Percentiles rank a stretch among this genome's conserved stretches.
phyloP scores from a whole-genome alignment of 2,797 vertebrate genomes.

The Luscinia megarhynchos region DNA sequence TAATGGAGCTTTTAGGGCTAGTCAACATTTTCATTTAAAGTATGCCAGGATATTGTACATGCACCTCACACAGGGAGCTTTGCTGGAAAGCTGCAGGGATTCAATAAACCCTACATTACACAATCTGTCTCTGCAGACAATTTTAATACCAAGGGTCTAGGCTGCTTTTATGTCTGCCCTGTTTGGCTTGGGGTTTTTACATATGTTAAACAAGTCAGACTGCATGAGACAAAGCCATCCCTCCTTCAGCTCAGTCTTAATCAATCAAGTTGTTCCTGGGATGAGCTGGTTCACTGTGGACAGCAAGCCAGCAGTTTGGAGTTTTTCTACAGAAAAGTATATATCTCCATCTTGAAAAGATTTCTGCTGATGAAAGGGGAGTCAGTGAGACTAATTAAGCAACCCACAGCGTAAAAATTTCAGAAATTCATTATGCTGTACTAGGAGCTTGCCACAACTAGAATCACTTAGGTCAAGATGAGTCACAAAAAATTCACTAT shows the following conservation, averaged over 20 bases:
- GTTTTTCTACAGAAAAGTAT: not conserved
- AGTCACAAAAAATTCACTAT: not conserved
- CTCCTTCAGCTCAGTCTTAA: not conserved
- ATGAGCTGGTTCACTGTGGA: not conserved
- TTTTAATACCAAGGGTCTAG: not conserved
- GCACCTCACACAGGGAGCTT: slow-evolving; percentile 10
- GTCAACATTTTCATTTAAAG: slow-evolving; percentile 46
- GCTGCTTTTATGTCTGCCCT: not conserved
- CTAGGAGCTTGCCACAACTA: not conserved
- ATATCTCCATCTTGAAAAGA: not conserved
- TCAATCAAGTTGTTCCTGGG: not conserved
- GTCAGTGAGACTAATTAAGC: not conserved
- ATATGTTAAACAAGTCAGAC: not conserved
- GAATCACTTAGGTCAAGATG: not conserved
- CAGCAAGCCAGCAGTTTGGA: accelerated
- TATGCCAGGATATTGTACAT: not conserved
- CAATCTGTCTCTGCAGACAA: slow-evolving; percentile 15
- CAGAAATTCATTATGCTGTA: not conserved
- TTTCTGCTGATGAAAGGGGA: not conserved
- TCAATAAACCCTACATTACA: slow-evolving; percentile 48
- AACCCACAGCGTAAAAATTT: not conserved
- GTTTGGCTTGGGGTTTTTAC: slow-evolving; percentile 18
- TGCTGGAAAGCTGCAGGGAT: slow-evolving; percentile 35
- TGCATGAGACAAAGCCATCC: not conserved
- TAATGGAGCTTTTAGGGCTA: slow-evolving; percentile 39